phyloP scores from a whole-genome alignment of 2,797 vertebrate genomes.

The Myotis pilosus region DNA sequence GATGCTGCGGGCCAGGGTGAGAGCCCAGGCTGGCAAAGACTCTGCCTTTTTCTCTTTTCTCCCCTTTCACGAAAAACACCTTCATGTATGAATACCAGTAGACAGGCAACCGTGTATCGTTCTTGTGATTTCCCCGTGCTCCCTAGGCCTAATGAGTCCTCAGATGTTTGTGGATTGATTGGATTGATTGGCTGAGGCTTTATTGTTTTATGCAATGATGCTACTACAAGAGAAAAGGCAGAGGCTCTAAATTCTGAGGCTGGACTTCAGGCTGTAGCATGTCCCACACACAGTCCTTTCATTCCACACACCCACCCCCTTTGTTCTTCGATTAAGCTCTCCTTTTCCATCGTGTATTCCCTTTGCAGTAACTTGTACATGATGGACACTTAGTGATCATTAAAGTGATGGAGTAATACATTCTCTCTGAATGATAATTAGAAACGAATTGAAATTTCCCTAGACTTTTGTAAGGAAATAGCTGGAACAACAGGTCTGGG shows the following conservation, averaged over 20 bases:
- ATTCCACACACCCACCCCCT: background rate
- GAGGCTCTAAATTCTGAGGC: conserved; percentile 4
- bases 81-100: background rate
- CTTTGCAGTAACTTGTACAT: background rate
- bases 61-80: background rate
- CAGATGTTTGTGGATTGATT: conserved; percentile 59
- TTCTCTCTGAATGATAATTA: conserved; percentile 5
- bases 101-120: background rate
- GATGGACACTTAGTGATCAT: background rate
- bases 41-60: background rate
- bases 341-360: background rate
- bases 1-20: background rate
- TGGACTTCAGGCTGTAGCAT: background rate
- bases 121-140: background rate
- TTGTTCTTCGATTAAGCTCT: conserved; percentile 20
- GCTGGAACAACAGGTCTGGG: background rate
- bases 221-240: conserved; percentile 7
- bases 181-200: conserved; percentile 45
- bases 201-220: conserved; percentile 15
- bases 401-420: background rate
- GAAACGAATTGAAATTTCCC: conserved; percentile 19
- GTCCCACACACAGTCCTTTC: background rate
- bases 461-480: background rate
- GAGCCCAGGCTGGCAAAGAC: background rate
- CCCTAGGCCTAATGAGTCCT: conserved; percentile 40